These are phyloP conservation scores for Cynoglossus semilaevis DNA, from an alignment of 2,113 vertebrate genomes.

Conservation along the genomic window DNA sequence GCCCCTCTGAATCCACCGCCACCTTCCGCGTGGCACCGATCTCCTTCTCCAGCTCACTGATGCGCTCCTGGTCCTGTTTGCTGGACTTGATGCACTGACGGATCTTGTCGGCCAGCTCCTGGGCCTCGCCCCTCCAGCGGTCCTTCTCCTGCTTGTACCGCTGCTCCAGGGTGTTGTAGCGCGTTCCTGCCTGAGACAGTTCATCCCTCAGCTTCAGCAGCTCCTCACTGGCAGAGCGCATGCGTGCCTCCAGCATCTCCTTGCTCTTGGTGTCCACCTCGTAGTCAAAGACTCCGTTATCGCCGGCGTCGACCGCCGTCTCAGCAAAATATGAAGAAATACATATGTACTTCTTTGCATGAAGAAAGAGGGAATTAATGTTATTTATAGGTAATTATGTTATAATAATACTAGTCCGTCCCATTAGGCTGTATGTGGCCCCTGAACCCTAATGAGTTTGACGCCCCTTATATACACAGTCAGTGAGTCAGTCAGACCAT, in stretches of 20 bases:
- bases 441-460: too few relatives aligned
- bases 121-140: slow-evolving; percentile 73
- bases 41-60: slow-evolving; percentile 78
- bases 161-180: slow-evolving; percentile 71
- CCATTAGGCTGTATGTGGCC: too few relatives aligned
- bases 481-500: slow-evolving; percentile 30
- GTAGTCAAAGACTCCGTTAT: slow-evolving; percentile 57
- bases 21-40: slow-evolving; percentile 76
- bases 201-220: slow-evolving; percentile 74
- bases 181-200: slow-evolving; percentile 70
- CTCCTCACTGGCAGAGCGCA: slow-evolving; percentile 71
- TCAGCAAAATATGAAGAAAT: too few relatives aligned
- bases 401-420: too few relatives aligned
- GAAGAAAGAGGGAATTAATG: too few relatives aligned
- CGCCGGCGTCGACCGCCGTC: slow-evolving; percentile 30
- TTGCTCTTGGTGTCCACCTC: slow-evolving; percentile 74
- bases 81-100: slow-evolving; percentile 76
- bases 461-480: too few relatives aligned
- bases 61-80: slow-evolving; percentile 77
- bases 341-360: too few relatives aligned
- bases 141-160: slow-evolving; percentile 76
- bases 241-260: slow-evolving; percentile 72
- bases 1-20: slow-evolving; percentile 77
- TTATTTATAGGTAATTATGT: too few relatives aligned
- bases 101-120: slow-evolving; percentile 78